Evolutionary conservation across 2,888 invertebrate species (phyloP).

Genomic region (Lasioglossum calceatum): DNA sequence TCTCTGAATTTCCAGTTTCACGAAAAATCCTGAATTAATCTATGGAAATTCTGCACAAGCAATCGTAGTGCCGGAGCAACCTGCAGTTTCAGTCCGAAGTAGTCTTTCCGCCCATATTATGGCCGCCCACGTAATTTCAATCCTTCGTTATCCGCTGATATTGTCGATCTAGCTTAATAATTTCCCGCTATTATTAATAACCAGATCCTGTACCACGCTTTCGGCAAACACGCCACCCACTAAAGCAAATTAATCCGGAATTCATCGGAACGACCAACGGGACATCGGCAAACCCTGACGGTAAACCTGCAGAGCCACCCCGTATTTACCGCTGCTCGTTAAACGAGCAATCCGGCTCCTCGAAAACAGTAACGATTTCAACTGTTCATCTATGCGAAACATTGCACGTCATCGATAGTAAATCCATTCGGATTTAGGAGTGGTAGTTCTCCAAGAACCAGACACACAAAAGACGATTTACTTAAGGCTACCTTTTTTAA

Average conservation of each 20-base stretch:
- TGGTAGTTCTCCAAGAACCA: not conserved
- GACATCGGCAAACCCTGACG: slow-evolving; percentile 5
- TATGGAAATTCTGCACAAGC: not conserved
- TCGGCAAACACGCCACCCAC: not conserved
- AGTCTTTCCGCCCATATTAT: not conserved
- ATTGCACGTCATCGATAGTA: not conserved
- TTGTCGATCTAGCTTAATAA: not conserved
- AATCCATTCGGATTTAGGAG: not conserved
- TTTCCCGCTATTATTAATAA: not conserved
- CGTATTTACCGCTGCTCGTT: not conserved
- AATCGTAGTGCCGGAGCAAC: not conserved
- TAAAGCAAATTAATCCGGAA: not conserved
- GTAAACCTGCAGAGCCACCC: not conserved
- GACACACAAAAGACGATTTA: too few species aligned
- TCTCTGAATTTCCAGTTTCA: not conserved
- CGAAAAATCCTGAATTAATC: not conserved
- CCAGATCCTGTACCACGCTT: not conserved
- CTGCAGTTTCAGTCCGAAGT: not conserved
- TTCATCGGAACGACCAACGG: slow-evolving; percentile 12
- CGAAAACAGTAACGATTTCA: slow-evolving; percentile 5
- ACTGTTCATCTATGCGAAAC: not conserved
- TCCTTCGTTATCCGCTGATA: not conserved
- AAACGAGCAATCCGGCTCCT: slow-evolving; percentile 21
- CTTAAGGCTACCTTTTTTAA: too few species aligned
- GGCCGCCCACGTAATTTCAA: not conserved